A percentile compares a stretch with the other conserved stretches of the same genome.
These are phyloP conservation scores for Gallinago media DNA, from an alignment of 2,113 vertebrate genomes.

Conservation along the genomic window DNA sequence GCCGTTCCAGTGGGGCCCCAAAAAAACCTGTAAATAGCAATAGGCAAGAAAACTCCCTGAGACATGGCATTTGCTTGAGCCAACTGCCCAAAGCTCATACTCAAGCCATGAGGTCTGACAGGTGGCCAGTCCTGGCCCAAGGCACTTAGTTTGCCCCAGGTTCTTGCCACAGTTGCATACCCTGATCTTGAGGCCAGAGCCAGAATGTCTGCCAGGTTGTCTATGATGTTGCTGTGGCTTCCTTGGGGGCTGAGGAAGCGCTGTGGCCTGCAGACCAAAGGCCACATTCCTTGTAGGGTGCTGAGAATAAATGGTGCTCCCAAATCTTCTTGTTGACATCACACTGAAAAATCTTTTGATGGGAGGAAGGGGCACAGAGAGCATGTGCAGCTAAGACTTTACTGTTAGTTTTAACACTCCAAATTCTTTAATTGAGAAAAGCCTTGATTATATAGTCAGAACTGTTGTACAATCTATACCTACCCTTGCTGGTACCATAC, in stretches of 20 bases:
- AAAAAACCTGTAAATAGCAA: background rate
- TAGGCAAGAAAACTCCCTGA: background rate
- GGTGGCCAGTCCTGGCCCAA: background rate
- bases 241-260: fast-evolving
- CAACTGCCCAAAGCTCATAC: background rate
- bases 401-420: background rate
- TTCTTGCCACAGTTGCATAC: fast-evolving
- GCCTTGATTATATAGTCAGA: fast-evolving
- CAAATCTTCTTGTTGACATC: background rate
- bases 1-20: background rate
- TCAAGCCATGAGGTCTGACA: background rate
- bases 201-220: background rate
- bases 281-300: background rate
- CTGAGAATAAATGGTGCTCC: background rate
- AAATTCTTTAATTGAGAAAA: background rate
- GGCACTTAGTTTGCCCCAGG: background rate
- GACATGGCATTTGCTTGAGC: background rate
- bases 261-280: background rate
- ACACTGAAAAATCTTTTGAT: background rate
- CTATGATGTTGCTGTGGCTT: fast-evolving
- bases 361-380: background rate
- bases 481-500: background rate
- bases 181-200: background rate
- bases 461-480: too few relatives aligned
- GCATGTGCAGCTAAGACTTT: background rate